Evolutionary conservation across 2,888 invertebrate species (phyloP).

Genomic region (Philopedon plagiatum): DNA sequence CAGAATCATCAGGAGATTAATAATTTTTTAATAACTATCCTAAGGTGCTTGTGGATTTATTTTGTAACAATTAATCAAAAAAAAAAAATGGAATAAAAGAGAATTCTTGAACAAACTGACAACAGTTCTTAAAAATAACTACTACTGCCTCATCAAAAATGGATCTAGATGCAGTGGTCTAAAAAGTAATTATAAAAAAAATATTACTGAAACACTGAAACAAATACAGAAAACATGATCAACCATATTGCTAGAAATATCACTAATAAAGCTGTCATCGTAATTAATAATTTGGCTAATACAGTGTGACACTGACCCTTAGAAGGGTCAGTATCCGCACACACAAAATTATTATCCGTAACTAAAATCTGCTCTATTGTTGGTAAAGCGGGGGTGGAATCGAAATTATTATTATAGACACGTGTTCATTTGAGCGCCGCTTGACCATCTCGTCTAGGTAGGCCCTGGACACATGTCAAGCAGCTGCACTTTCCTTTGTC

Average conservation of each 20-base stretch:
- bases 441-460: slow-evolving; percentile 64
- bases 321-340: slow-evolving; percentile 36
- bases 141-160: too few relatives aligned
- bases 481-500: slow-evolving; percentile 67
- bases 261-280: slow-evolving; percentile 42
- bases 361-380: slow-evolving; percentile 67
- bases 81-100: too few relatives aligned
- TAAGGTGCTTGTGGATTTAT: too few relatives aligned
- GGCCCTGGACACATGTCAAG: slow-evolving; percentile 63
- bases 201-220: too few relatives aligned
- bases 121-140: too few relatives aligned
- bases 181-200: too few relatives aligned
- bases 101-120: too few relatives aligned
- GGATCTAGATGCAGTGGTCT: too few relatives aligned
- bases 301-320: slow-evolving; percentile 34
- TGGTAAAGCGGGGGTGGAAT: slow-evolving; percentile 63
- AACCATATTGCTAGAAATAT: background rate
- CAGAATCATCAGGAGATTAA: too few relatives aligned
- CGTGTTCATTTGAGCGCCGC: slow-evolving; percentile 59
- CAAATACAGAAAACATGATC: too few relatives aligned
- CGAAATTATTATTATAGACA: slow-evolving; percentile 56
- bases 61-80: too few relatives aligned
- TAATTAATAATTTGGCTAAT: slow-evolving; percentile 41
- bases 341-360: slow-evolving; percentile 65
- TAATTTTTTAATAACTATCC: too few relatives aligned